A percentile compares a stretch with the other conserved stretches of the same genome.
These are phyloP conservation scores for Bostrychus sinensis DNA, from an alignment of 2,113 vertebrate genomes.

Conservation along the genomic window DNA sequence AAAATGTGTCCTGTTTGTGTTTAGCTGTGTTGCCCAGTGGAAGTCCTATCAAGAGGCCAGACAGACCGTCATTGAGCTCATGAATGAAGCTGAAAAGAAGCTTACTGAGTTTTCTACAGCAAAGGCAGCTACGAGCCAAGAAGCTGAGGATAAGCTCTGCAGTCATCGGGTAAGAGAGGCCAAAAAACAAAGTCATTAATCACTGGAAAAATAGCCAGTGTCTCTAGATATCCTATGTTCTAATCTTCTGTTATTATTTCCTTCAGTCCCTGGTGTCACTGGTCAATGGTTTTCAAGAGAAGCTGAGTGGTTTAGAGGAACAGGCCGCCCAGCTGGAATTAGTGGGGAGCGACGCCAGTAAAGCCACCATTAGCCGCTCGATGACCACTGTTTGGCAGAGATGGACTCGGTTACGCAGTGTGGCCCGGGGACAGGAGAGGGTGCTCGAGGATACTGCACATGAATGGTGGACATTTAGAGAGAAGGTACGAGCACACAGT, in stretches of 20 bases:
- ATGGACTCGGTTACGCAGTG: constrained; percentile 89
- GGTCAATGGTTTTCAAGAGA: constrained; percentile 91
- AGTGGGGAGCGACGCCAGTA: constrained; percentile 89
- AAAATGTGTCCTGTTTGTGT: constrained; percentile 24
- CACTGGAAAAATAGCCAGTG: background rate
- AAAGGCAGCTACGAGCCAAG: constrained; percentile 84
- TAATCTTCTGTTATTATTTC: background rate
- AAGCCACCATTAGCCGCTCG: constrained; percentile 89
- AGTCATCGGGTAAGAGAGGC: constrained; percentile 84
- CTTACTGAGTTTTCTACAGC: constrained; percentile 91
- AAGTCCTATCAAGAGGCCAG: constrained; percentile 88
- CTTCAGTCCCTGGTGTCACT: constrained; percentile 84
- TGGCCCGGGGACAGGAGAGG: constrained; percentile 90
- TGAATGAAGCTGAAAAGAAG: constrained; percentile 95
- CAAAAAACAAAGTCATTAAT: background rate
- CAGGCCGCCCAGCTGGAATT: constrained; percentile 87
- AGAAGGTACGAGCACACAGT: constrained; percentile 80
- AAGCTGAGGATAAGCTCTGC: constrained; percentile 87
- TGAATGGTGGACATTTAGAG: constrained; percentile 88
- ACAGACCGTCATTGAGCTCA: constrained; percentile 89
- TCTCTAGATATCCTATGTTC: background rate
- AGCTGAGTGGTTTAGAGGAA: constrained; percentile 87
- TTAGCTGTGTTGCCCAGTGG: constrained; percentile 88
- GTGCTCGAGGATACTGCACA: constrained; percentile 89
- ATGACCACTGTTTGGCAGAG: constrained; percentile 96